These are phyloP conservation scores for Formica aserva DNA, from an alignment of 2,888 invertebrate species.

Conservation along the genomic window DNA sequence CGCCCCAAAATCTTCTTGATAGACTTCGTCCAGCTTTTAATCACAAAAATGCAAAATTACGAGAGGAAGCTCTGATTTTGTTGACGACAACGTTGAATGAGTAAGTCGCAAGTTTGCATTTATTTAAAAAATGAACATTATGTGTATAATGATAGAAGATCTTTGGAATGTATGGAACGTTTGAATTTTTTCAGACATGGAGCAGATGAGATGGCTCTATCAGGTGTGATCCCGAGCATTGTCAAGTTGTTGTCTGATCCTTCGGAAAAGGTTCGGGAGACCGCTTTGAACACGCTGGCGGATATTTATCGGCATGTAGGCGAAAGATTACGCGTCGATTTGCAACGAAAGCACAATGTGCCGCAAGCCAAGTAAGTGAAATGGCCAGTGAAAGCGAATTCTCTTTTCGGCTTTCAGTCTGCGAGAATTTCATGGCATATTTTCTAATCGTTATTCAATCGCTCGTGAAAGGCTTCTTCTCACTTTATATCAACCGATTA, in stretches of 20 bases:
- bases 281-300: slow-evolving; percentile 93
- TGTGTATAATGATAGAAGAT: not conserved
- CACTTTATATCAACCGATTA: not conserved
- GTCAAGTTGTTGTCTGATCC: slow-evolving; percentile 95
- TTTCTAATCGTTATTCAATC: slow-evolving; percentile 11
- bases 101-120: slow-evolving; percentile 87
- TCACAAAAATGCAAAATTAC: slow-evolving; percentile 97
- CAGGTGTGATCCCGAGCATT: slow-evolving; percentile 93
- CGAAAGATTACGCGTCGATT: slow-evolving; percentile 93
- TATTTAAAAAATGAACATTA: not conserved
- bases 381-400: slow-evolving; percentile 58
- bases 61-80: slow-evolving; percentile 95
- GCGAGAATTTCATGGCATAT: slow-evolving; percentile 20
- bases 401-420: slow-evolving; percentile 20
- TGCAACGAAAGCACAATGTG: slow-evolving; percentile 92
- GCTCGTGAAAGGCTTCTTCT: not conserved
- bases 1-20: slow-evolving; percentile 91
- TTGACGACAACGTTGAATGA: slow-evolving; percentile 93
- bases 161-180: not conserved
- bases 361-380: slow-evolving; percentile 89
- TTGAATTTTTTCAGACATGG: slow-evolving; percentile 90
- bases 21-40: slow-evolving; percentile 90
- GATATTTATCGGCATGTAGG: slow-evolving; percentile 97
- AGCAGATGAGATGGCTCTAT: slow-evolving; percentile 92
- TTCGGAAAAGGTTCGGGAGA: slow-evolving; percentile 94